phyloP scores from a whole-genome alignment of 1,140 invertebrate genomes.

The Pristionchus pacificus region DNA sequence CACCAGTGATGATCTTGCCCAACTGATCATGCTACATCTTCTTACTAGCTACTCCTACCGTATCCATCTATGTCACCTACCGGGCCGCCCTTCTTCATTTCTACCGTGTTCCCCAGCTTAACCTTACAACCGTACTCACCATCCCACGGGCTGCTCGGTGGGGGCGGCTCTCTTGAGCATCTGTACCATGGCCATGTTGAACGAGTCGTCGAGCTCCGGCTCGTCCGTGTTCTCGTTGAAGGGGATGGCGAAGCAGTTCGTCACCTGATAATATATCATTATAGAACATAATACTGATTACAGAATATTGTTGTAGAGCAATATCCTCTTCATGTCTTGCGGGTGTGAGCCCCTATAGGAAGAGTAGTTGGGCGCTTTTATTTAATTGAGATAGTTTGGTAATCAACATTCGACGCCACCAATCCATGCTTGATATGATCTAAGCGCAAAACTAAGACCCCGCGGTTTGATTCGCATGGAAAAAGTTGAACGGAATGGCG shows the following conservation, averaged over 20 bases:
- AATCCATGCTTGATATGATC: no score
- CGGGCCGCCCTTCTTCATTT: no score
- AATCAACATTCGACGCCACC: no score
- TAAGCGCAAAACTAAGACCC: no score
- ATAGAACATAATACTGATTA: neutral
- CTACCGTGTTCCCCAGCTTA: neutral
- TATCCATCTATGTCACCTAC: neutral
- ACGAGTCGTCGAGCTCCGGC: slow-evolving; percentile 50
- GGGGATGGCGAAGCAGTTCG: slow-evolving; percentile 55
- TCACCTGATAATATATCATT: slow-evolving; percentile 30
- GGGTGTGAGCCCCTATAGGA: no score
- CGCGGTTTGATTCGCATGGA: no score
- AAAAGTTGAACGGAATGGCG: slow-evolving; percentile 51
- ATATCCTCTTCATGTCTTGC: neutral
- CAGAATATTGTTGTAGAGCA: neutral
- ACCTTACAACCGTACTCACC: slow-evolving; percentile 24
- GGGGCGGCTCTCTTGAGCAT: slow-evolving; percentile 45
- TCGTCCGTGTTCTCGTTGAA: slow-evolving; percentile 45
- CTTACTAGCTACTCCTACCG: no score
- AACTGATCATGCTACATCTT: no score
- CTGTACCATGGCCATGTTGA: slow-evolving; percentile 49
- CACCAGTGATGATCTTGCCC: no score
- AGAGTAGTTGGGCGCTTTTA: no score
- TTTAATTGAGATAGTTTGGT: slow-evolving; percentile 11
- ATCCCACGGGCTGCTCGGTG: slow-evolving; percentile 52